Evolutionary conservation across 2,113 vertebrate genomes (phyloP), one percentile per base, ranked within the genome.

Genomic region (Oncorhynchus keta): DNA sequence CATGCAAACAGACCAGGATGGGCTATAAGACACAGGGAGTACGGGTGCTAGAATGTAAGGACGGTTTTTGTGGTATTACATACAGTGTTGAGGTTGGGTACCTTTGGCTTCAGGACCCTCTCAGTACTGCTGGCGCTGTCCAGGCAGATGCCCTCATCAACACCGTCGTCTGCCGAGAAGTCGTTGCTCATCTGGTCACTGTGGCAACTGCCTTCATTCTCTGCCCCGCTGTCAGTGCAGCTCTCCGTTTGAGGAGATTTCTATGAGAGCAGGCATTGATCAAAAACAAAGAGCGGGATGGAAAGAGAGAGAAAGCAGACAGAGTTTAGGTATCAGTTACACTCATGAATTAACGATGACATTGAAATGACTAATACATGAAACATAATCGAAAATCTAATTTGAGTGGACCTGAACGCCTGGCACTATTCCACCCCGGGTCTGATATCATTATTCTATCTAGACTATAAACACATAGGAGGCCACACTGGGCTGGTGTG

Each of bases 151-250:
- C 98, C 98, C 92, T 99, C 98, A 84, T 99, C 98, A 59, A 99
- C 95, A 65, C 94, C 96, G 76, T 99, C 98, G 48, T 99, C 97
- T 1, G 96, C 97, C 84, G 96, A 98, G 91, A 99, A 99, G 86
- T 99, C 98, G 59, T 97, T 99, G 93, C 97, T 99, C 97, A 99
- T 96, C 90, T 99, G 98, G 93, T 99, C 98, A 62, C 98, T 99
- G 93, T 99, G 98, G 91, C 97, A 99, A 88, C 98, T 99, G 81
- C 97, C 98, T 95, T 99, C 98, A 79, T 99, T 99, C 91, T 99
- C 98, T 14, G 98, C 98, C 81, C 98, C 98, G 66, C 98, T 99
- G 86, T 99, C 98, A 73, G 97, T 99, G 89, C 97, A 98, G 90
- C 98, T 99, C 89, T 99, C 98, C 0, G 98, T 99, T 91, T 99